A percentile compares a stretch with the other conserved stretches of the same genome.
phyloP scores from a whole-genome alignment of 2,888 invertebrate genomes.

The Acholoe squamosa region DNA sequence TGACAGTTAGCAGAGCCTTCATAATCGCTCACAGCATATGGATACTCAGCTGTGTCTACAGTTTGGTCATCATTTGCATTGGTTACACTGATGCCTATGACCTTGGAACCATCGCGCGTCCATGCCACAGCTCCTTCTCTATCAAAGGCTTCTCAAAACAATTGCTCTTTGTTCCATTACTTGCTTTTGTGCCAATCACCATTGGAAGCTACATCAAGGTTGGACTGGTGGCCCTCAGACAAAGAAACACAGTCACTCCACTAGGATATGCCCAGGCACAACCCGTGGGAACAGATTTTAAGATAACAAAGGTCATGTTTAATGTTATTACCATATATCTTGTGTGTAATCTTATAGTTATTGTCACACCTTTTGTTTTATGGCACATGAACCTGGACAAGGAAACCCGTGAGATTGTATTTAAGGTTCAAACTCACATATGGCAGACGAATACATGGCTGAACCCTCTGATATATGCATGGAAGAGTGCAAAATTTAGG shows the following conservation, averaged over 20 bases:
- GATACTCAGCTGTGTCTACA: neutral
- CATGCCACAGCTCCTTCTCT: neutral
- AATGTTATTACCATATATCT: neutral
- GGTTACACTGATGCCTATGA: neutral
- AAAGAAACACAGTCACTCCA: neutral
- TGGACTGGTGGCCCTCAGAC: neutral
- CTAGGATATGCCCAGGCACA: neutral
- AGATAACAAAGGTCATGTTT: no score
- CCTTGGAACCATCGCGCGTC: neutral
- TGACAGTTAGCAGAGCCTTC: neutral
- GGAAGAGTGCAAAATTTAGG: slow-evolving; percentile 21
- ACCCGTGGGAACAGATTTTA: neutral
- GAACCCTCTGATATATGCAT: no score
- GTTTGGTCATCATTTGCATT: neutral
- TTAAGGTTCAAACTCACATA: neutral
- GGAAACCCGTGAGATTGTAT: neutral
- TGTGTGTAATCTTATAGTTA: neutral
- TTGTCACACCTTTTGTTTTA: no score
- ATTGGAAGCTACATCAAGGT: no score
- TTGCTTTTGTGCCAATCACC: neutral
- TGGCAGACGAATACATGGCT: neutral
- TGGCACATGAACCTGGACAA: neutral
- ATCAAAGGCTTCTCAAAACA: neutral
- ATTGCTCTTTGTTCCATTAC: neutral
- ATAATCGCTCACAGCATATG: neutral